Conservation (phyloP, 2,113 vertebrate genomes). For the Aldabrachelys gigantea region DNA sequence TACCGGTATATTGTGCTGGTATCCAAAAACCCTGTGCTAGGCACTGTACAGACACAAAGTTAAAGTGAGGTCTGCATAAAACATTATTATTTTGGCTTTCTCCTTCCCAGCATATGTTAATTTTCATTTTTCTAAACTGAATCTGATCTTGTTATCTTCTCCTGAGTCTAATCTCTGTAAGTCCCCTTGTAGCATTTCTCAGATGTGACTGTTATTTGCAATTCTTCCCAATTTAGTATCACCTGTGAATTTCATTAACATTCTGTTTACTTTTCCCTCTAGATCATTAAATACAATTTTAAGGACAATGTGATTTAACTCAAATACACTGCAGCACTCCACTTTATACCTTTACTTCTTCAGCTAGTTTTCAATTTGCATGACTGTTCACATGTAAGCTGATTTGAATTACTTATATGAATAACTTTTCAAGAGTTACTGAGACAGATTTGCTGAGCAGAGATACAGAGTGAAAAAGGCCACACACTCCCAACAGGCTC, state of each 20-base stretch:
- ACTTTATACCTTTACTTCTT: background rate
- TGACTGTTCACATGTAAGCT: no score
- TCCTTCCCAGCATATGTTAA: background rate
- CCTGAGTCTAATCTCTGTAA: background rate
- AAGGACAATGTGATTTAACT: background rate
- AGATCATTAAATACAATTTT: background rate
- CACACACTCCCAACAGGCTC: background rate
- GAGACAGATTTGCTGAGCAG: background rate
- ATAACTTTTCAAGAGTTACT: background rate
- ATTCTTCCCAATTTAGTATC: background rate
- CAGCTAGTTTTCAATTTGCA: background rate
- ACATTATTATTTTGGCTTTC: background rate
- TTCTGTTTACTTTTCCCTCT: background rate
- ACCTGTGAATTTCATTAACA: background rate
- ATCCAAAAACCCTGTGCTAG: background rate
- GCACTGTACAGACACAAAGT: background rate
- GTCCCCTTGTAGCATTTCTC: background rate
- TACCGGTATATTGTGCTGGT: background rate
- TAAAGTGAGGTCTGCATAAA: background rate
- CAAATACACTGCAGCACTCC: background rate
- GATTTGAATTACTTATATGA: background rate
- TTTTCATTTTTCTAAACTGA: background rate
- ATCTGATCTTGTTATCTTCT: background rate
- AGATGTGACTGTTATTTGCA: background rate
- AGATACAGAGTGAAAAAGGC: background rate